These are phyloP conservation scores for Timandra comae DNA, from an alignment of 2,888 invertebrate genomes.

Conservation along the genomic window DNA sequence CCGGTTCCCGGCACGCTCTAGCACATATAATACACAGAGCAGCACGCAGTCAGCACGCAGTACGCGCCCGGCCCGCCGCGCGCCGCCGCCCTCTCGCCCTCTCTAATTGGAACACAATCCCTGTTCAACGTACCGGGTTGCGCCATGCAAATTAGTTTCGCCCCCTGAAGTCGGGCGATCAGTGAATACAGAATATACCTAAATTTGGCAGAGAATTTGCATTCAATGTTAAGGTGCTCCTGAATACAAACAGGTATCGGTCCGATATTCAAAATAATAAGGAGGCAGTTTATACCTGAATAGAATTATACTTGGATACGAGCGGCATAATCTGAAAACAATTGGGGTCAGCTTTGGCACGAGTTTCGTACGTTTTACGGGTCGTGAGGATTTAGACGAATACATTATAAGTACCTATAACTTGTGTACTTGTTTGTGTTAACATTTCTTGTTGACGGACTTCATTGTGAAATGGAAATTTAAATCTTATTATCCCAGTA, in stretches of 20 bases:
- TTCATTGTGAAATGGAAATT: too few relatives aligned
- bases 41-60: not conserved
- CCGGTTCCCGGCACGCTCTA: too few relatives aligned
- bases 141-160: constrained; percentile 20
- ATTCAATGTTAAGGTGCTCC: constrained; percentile 1
- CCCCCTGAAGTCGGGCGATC: constrained; percentile 11
- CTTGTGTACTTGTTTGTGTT: too few relatives aligned
- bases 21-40: not conserved
- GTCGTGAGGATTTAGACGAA: too few relatives aligned
- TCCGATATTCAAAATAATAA: constrained; percentile 1
- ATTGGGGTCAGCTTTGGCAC: not conserved
- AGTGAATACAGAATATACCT: constrained; percentile 7
- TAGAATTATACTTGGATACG: not conserved
- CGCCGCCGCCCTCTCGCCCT: not conserved
- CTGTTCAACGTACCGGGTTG: constrained; percentile 9
- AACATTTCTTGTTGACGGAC: too few relatives aligned
- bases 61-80: too few relatives aligned
- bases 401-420: too few relatives aligned
- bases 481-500: too few relatives aligned
- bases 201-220: not conserved
- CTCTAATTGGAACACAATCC: constrained; percentile 24
- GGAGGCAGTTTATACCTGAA: constrained; percentile 1
- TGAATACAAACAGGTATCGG: not conserved
- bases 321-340: not conserved
- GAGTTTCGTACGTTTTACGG: too few relatives aligned